Percentiles rank a stretch among this genome's conserved stretches.
These are phyloP conservation scores for Callimorpha dominula DNA, from an alignment of 2,888 invertebrate genomes.

Conservation along the genomic window DNA sequence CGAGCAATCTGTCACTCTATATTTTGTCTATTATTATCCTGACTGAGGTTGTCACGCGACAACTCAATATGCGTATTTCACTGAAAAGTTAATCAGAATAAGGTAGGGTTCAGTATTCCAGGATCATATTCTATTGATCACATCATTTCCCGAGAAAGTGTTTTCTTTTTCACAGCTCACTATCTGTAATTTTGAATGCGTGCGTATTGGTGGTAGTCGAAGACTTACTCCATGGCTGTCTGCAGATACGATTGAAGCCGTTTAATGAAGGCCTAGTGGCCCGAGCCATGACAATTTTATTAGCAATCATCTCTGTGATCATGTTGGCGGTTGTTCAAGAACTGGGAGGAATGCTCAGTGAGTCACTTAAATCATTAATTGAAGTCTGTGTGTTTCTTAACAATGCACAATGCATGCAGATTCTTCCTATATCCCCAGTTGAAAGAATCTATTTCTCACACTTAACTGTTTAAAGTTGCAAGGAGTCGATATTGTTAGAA, in stretches of 20 bases:
- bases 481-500: too few species aligned
- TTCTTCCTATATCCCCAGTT: too few species aligned
- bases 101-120: too few species aligned
- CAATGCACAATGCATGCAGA: too few species aligned
- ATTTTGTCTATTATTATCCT: too few species aligned
- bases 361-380: slow-evolving; percentile 62
- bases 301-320: slow-evolving; percentile 89
- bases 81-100: too few species aligned
- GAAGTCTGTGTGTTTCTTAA: neutral
- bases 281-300: slow-evolving; percentile 87
- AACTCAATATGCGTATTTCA: too few species aligned
- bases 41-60: too few species aligned
- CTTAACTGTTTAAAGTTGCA: too few species aligned
- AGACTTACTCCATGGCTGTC: slow-evolving; percentile 92
- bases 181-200: slow-evolving; percentile 96
- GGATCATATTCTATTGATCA: neutral
- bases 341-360: slow-evolving; percentile 93
- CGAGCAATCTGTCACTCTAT: too few species aligned
- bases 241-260: slow-evolving; percentile 88
- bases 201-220: slow-evolving; percentile 94
- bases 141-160: neutral
- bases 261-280: slow-evolving; percentile 88
- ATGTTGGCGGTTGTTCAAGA: slow-evolving; percentile 90
- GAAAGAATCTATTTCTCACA: too few species aligned
- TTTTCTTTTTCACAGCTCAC: slow-evolving; percentile 87